Conservation (phyloP, 2,888 invertebrate genomes). For the Nomada hirtipes region DNA sequence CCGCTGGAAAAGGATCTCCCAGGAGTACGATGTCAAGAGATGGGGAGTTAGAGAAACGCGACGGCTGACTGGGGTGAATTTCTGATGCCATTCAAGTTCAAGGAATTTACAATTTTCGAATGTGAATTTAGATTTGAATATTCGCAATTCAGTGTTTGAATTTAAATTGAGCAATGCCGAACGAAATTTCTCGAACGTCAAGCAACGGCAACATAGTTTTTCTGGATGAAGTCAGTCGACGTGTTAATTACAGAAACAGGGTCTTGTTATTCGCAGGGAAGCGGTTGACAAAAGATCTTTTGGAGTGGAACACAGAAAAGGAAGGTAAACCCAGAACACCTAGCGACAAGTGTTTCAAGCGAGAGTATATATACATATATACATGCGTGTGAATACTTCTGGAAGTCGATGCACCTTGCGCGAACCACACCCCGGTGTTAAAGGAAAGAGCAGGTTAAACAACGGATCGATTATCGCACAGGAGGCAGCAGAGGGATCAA, state of each 20-base stretch:
- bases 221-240: constrained; percentile 10
- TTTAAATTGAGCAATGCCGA: neutral
- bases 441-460: constrained; percentile 40
- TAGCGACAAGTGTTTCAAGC: constrained; percentile 46
- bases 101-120: neutral
- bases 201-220: neutral
- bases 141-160: neutral
- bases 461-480: constrained; percentile 29
- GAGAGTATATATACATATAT: constrained; percentile 23
- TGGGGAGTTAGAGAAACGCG: constrained; percentile 22
- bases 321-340: constrained; percentile 19
- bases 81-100: no score
- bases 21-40: constrained; percentile 16
- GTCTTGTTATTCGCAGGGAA: constrained; percentile 27
- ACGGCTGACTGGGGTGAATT: constrained; percentile 16
- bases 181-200: neutral
- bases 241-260: constrained; percentile 28
- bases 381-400: constrained; percentile 52
- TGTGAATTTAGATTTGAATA: neutral
- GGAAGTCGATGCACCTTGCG: constrained; percentile 22
- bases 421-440: constrained; percentile 39
- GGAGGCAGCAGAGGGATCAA: neutral
- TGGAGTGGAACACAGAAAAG: constrained; percentile 11
- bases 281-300: constrained; percentile 30
- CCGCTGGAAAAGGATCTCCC: constrained; percentile 25